These are phyloP conservation scores for Leucosticte australis DNA, from an alignment of 2,113 vertebrate species.

Conservation along the genomic window DNA sequence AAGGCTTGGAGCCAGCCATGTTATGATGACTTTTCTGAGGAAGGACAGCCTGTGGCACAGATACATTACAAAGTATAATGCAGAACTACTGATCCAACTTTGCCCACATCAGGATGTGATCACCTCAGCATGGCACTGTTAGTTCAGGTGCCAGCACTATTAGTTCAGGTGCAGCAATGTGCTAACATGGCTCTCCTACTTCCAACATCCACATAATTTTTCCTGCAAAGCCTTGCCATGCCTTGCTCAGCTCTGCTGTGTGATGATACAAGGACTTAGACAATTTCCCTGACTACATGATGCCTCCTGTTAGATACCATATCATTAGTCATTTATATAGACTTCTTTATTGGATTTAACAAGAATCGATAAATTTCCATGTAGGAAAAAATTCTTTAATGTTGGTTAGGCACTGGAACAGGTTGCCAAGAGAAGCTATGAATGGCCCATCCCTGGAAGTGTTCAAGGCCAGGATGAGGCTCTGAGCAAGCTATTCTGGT, in stretches of 20 bases:
- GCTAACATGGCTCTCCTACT: background rate
- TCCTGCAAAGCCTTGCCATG: background rate
- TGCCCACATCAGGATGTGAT: background rate
- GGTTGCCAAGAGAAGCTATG: fast-evolving
- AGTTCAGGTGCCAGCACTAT: conserved; percentile 37
- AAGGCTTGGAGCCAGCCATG: background rate
- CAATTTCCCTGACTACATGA: background rate
- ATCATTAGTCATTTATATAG: background rate
- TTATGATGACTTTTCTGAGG: conserved; percentile 14
- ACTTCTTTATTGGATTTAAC: background rate
- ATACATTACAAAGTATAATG: background rate
- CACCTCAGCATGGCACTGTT: conserved; percentile 44
- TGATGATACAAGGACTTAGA: background rate
- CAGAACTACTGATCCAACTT: background rate
- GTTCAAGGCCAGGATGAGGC: background rate
- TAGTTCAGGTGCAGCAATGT: conserved; percentile 45
- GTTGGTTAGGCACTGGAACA: background rate
- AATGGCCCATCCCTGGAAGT: background rate
- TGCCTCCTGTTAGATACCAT: background rate
- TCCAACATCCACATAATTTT: conserved; percentile 10
- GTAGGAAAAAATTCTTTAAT: background rate
- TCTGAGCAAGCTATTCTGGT: background rate
- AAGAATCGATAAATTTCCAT: background rate
- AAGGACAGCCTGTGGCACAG: conserved; percentile 5
- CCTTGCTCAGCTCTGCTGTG: background rate